phyloP scores from a whole-genome alignment of 2,888 invertebrate species.

The Dasysyrphus tricinctus region DNA sequence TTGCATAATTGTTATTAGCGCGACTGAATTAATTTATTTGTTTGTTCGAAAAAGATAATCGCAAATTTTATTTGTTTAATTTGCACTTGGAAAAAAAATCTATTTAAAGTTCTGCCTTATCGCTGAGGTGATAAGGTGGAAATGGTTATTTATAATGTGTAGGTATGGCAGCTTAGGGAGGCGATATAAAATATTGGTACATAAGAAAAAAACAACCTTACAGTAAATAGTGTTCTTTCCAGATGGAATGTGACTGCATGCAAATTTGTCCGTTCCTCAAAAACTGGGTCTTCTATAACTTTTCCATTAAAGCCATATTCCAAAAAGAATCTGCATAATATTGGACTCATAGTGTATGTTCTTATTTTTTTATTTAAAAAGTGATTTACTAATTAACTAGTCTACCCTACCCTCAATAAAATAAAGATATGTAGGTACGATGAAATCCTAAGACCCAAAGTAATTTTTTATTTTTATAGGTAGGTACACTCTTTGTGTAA shows the following conservation, averaged over 20 bases:
- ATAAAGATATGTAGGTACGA: too few species aligned
- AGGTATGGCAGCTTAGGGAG: not conserved
- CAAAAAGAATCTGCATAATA: too few species aligned
- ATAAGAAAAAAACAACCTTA: not conserved
- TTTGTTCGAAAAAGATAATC: slow-evolving; percentile 3
- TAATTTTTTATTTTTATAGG: too few species aligned
- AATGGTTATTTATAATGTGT: not conserved
- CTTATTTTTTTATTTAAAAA: too few species aligned
- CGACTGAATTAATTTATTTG: slow-evolving; percentile 3
- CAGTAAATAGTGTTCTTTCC: not conserved
- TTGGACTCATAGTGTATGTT: too few species aligned
- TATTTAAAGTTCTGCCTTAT: not conserved
- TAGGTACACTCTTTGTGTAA: too few species aligned
- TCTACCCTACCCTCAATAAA: too few species aligned
- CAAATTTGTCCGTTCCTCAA: not conserved
- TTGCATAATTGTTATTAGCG: slow-evolving; percentile 21
- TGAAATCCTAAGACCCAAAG: too few species aligned
- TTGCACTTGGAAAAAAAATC: not conserved
- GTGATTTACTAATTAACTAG: too few species aligned
- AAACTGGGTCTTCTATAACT: too few species aligned
- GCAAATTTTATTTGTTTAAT: not conserved
- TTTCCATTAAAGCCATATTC: too few species aligned
- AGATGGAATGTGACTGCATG: not conserved
- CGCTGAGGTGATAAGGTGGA: slow-evolving; percentile 9
- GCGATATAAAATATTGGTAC: not conserved